Base-by-base conservation (phyloP, 2,797 vertebrate species). In the Crotalus adamanteus region DNA sequence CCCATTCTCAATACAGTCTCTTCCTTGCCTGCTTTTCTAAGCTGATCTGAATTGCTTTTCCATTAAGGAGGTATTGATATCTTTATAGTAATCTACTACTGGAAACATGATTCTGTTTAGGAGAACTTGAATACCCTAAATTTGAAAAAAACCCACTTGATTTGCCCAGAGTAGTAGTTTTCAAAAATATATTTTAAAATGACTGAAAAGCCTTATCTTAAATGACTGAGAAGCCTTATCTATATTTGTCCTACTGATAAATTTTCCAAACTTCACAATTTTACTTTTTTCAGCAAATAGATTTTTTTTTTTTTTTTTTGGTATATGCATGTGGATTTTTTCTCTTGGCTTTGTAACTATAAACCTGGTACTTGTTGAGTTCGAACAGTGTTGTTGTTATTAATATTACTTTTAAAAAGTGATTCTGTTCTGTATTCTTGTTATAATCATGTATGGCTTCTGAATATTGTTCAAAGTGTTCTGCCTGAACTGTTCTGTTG, bases 201-300 rank as follows among this genome's bases (percentile, higher is more conserved):
- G 53, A 16, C 53, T 55, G 53, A n/a, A 87, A 51, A 31, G 42
- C 42, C 25, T 42, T 85, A 4, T 85, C 20, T 20, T 22, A 53
- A 86, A 42, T 85, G 47, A 53, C 53, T 86, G 25, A n/a, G 55
- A 87, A 37, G 1, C n/a, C n/a, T 57, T 59, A 94, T 91, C 95
- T 57, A 73, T 2, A 31, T 95, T 94, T 89, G 51, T 60, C 93
- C 94, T 94, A 92, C 93, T 93, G 91, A 88, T 92, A 95, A 95
- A 93, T 92, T 89, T 87, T n/a, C 31, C 16, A 95, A 91, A 94
- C 95, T 95, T 87, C 90, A 95, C 95, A 94, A 56, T 85, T 95
- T 94, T 94, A 91, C 90, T 95, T 86, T 55, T 60, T 63, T 37
- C 3, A 42, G 56, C 12, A 12, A 12, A 16, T 65, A 78, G 16